A percentile compares a stretch with the other conserved stretches of the same genome.
phyloP scores from a whole-genome alignment of 1,140 invertebrate genomes.

The Drosophila ananassae region DNA sequence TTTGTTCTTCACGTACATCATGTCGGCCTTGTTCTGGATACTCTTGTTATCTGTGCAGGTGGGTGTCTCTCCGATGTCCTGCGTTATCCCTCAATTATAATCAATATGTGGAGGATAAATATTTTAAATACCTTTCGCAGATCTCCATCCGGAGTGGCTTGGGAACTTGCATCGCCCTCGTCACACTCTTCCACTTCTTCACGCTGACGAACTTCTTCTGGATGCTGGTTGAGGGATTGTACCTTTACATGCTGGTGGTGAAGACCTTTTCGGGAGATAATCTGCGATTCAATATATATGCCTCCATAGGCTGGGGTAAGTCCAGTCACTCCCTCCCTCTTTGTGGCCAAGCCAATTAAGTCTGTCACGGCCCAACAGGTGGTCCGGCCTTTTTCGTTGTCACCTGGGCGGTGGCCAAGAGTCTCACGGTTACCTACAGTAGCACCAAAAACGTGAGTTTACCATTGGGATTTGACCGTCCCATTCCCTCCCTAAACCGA shows the following conservation, averaged over 20 bases:
- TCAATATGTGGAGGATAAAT: not conserved
- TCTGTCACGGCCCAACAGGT: constrained; percentile 84
- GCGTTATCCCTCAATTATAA: not conserved
- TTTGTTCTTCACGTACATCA: constrained; percentile 84
- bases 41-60: constrained; percentile 81
- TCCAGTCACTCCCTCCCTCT: constrained; percentile 30
- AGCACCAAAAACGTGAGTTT: constrained; percentile 56
- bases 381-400: constrained; percentile 88
- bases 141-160: constrained; percentile 83
- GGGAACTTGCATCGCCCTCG: constrained; percentile 89
- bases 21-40: constrained; percentile 83
- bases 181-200: constrained; percentile 94
- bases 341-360: constrained; percentile 45
- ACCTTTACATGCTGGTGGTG: constrained; percentile 96
- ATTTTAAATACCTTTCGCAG: constrained; percentile 30
- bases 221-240: constrained; percentile 99
- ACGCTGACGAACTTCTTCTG: constrained; percentile 98
- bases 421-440: constrained; percentile 84
- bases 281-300: constrained; percentile 94
- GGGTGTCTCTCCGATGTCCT: constrained; percentile 16
- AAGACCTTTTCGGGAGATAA: constrained; percentile 96
- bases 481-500: not conserved
- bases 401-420: constrained; percentile 88
- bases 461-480: not conserved
- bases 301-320: constrained; percentile 97